These are phyloP conservation scores for Tachina fera DNA, from an alignment of 2,888 invertebrate genomes.

Conservation along the genomic window DNA sequence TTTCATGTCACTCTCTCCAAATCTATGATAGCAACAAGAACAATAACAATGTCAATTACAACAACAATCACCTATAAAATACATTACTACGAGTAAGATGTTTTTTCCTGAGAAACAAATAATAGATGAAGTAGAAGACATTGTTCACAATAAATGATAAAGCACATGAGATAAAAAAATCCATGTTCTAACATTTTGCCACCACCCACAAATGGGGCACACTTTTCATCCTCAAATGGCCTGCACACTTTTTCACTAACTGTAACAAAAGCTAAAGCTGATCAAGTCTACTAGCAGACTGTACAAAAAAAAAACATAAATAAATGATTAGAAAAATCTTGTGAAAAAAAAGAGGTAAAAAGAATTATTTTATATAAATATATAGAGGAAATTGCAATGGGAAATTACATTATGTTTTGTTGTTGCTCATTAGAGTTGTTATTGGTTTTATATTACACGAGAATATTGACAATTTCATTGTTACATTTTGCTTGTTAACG, in stretches of 20 bases:
- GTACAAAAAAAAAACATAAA: slow-evolving; percentile 9
- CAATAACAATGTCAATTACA: slow-evolving; percentile 11
- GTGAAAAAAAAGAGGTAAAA: not conserved
- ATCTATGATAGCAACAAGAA: slow-evolving; percentile 37
- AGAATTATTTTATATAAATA: slow-evolving; percentile 49
- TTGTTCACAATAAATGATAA: slow-evolving; percentile 59
- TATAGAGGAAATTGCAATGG: slow-evolving; percentile 62
- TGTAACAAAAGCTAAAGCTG: slow-evolving; percentile 6
- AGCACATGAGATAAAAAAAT: slow-evolving; percentile 58
- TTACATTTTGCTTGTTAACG: slow-evolving; percentile 10
- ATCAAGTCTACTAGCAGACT: slow-evolving; percentile 34
- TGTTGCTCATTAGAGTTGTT: slow-evolving; percentile 38
- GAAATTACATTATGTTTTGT: slow-evolving; percentile 67
- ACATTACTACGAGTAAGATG: slow-evolving; percentile 31
- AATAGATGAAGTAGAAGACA: slow-evolving; percentile 58
- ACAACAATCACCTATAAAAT: slow-evolving; percentile 20
- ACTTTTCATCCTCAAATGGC: not conserved
- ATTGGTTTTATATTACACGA: slow-evolving; percentile 36
- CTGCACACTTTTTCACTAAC: not conserved
- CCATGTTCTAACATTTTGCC: slow-evolving; percentile 49
- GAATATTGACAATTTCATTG: slow-evolving; percentile 51
- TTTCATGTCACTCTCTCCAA: slow-evolving; percentile 57
- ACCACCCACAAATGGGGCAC: slow-evolving; percentile 7
- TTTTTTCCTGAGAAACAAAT: slow-evolving; percentile 28
- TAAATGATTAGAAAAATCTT: not conserved